Base-by-base conservation (phyloP, 1,140 invertebrate genomes). In the Prorops nasuta region DNA sequence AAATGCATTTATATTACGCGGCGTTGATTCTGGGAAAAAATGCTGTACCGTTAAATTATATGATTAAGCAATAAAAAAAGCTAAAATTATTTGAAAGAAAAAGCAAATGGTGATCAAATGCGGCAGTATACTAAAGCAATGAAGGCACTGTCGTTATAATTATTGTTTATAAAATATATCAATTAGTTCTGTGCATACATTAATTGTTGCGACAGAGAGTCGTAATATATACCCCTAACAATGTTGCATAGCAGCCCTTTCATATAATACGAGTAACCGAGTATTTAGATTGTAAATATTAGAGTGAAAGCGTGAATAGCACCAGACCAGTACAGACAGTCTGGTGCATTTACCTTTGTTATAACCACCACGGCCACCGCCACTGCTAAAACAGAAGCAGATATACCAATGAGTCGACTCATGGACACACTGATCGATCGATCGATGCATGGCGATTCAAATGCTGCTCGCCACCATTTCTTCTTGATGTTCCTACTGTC, bases 291-390 rank as follows among this genome's bases (percentile, higher is more conserved):
- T 66, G 54, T 76, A 80, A 81, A 79, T 80, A 80, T 79, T 80
- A 82, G 80, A 81, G 80, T 82, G 81, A 84, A 84, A 79, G 79
- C 79, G 82, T 83, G 77, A 84, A 81, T 81, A 81, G 80, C 82
- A 80, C 72, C 80, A 82, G 81, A 81, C 71, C 67, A 72, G 74
- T 77, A 80, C 76, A 76, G 74, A 76, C 79, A 82, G 78, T 82
- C 81, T 83, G 84, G 85, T 86, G 79, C 80, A 76, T 86, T 89
- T 89, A 89, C 87, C 87, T 89, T 89, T 89, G 82, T 88, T 88
- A 87, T 82, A 89, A 88, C 85, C 86, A 86, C 87, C 86, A 81
- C 83, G 85, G 84, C 84, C 84, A 84, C 87, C 85, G 85, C 87
- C 86, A 83, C 83, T 84, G 86, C 86, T 88, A 89, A 86, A 88